Evolutionary conservation across 1,140 invertebrate genomes (phyloP).

Genomic region (Ceratina calcarata): DNA sequence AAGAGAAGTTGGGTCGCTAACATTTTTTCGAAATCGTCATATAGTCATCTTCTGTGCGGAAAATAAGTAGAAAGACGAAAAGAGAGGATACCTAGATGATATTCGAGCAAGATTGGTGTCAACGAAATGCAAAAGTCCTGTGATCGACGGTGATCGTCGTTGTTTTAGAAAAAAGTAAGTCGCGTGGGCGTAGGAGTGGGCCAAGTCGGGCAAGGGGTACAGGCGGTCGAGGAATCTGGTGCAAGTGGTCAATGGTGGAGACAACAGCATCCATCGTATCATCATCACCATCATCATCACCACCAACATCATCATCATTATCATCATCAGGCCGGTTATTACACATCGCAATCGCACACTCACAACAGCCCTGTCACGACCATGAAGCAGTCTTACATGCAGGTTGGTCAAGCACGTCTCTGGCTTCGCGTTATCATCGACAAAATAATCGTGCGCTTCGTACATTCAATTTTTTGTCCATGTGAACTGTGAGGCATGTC

Average conservation of each 20-base stretch:
- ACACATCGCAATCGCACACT: conserved; percentile 76
- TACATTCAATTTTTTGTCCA: neutral
- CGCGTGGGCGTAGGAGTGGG: conserved; percentile 76
- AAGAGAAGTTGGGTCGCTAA: too few relatives aligned
- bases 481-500: neutral
- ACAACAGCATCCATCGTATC: conserved; percentile 75
- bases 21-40: too few relatives aligned
- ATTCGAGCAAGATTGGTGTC: neutral
- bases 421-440: conserved; percentile 34
- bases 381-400: conserved; percentile 80
- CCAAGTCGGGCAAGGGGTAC: conserved; percentile 74
- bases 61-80: neutral
- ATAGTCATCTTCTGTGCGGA: too few relatives aligned
- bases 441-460: neutral
- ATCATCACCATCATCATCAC: conserved; percentile 68
- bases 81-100: neutral
- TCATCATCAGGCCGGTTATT: conserved; percentile 77
- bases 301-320: conserved; percentile 74
- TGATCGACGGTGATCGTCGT: conserved; percentile 57
- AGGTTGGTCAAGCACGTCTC: conserved; percentile 73
- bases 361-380: conserved; percentile 79
- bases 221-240: conserved; percentile 72
- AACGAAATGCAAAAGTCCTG: neutral
- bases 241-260: conserved; percentile 78
- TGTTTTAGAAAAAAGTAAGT: conserved; percentile 80